Conservation (phyloP, 2,888 invertebrate species). For the Empis stercorea region DNA sequence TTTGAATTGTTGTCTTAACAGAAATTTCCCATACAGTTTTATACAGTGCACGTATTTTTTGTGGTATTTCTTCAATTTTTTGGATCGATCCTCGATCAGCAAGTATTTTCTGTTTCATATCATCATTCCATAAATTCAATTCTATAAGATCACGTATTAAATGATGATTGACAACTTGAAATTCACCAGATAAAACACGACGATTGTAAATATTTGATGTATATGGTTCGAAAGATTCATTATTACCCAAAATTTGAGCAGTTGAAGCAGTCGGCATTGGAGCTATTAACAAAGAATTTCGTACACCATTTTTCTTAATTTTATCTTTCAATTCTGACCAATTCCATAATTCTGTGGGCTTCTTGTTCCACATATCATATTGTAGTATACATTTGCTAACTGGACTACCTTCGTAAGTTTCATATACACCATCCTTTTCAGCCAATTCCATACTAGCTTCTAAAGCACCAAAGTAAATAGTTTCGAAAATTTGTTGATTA, state of each 20-base stretch:
- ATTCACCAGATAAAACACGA: slow-evolving; percentile 83
- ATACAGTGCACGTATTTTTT: slow-evolving; percentile 68
- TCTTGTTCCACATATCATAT: slow-evolving; percentile 89
- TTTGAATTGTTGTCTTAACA: slow-evolving; percentile 75
- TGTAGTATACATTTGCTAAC: slow-evolving; percentile 85
- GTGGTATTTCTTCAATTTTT: slow-evolving; percentile 63
- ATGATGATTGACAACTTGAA: slow-evolving; percentile 87
- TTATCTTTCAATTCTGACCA: slow-evolving; percentile 68
- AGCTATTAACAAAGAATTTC: slow-evolving; percentile 80
- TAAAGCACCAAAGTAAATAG: slow-evolving; percentile 82
- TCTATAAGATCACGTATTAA: slow-evolving; percentile 80
- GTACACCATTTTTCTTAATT: slow-evolving; percentile 71
- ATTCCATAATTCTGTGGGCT: slow-evolving; percentile 71
- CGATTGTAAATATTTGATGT: slow-evolving; percentile 89
- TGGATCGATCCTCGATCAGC: slow-evolving; percentile 82
- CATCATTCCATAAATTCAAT: slow-evolving; percentile 76
- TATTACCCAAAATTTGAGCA: slow-evolving; percentile 94
- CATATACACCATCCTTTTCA: slow-evolving; percentile 64
- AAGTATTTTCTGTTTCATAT: slow-evolving; percentile 83
- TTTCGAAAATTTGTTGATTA: slow-evolving; percentile 89
- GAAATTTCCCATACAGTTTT: slow-evolving; percentile 93
- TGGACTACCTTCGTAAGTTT: slow-evolving; percentile 79
- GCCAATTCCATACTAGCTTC: slow-evolving; percentile 88
- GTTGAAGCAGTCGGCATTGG: slow-evolving; percentile 97
- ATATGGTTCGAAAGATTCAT: slow-evolving; percentile 91